These are phyloP conservation scores for Diadophis punctatus DNA, from an alignment of 2,113 vertebrate genomes.

Conservation along the genomic window DNA sequence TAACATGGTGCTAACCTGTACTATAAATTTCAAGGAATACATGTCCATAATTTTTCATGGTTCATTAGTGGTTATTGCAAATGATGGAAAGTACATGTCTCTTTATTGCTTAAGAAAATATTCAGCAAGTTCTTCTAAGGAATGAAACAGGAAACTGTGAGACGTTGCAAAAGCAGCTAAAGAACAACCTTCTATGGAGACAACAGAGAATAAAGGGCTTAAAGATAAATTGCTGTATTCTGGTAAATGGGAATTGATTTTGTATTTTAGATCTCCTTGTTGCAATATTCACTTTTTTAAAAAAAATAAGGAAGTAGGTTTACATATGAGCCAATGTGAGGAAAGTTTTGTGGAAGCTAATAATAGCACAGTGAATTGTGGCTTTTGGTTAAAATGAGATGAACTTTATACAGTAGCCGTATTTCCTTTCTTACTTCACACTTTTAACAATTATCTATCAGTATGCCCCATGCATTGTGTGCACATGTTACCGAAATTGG, in stretches of 20 bases:
- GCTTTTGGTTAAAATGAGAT: neutral
- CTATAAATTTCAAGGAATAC: neutral
- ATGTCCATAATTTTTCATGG: neutral
- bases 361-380: neutral
- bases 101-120: constrained; percentile 65
- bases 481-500: neutral
- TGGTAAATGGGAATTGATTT: constrained; percentile 56
- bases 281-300: neutral
- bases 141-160: constrained; percentile 68
- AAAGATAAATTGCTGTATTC: constrained; percentile 63
- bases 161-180: constrained; percentile 65
- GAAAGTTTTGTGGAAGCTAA: neutral
- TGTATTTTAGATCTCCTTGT: constrained; percentile 26
- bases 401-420: too few relatives aligned
- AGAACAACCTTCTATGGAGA: constrained; percentile 62
- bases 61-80: neutral
- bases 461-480: neutral
- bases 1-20: neutral
- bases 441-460: neutral
- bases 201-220: constrained; percentile 58
- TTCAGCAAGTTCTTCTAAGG: constrained; percentile 69
- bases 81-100: neutral
- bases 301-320: neutral
- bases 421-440: neutral
- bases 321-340: neutral